Conservation (phyloP, 2,888 invertebrate species). For the Prenolepis imparis region DNA sequence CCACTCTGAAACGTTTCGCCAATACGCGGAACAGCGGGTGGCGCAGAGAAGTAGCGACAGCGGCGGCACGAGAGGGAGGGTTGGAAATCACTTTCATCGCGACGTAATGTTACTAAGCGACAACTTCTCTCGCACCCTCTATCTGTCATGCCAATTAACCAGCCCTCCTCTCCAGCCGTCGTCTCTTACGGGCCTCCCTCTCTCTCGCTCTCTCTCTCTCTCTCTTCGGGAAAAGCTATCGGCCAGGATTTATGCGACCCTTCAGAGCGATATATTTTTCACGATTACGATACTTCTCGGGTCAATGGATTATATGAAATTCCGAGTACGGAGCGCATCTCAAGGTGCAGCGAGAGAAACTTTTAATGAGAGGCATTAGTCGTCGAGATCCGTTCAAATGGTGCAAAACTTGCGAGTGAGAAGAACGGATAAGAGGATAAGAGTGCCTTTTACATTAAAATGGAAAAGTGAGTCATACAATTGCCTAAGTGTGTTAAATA, state of each 20-base stretch:
- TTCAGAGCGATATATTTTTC: slow-evolving; percentile 64
- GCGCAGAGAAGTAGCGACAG: slow-evolving; percentile 36
- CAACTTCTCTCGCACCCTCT: slow-evolving; percentile 83
- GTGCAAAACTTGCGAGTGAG: slow-evolving; percentile 48
- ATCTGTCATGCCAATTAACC: slow-evolving; percentile 83
- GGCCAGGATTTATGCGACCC: slow-evolving; percentile 61
- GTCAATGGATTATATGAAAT: slow-evolving; percentile 56
- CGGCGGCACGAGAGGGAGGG: slow-evolving; percentile 58
- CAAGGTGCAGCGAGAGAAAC: slow-evolving; percentile 54
- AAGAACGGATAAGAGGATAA: slow-evolving; percentile 28
- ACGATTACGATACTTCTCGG: slow-evolving; percentile 61
- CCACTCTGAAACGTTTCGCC: slow-evolving; percentile 59
- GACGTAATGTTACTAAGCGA: slow-evolving; percentile 83
- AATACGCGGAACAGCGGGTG: slow-evolving; percentile 57
- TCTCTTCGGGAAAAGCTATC: slow-evolving; percentile 21
- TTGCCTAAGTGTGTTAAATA: slow-evolving; percentile 26
- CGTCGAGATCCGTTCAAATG: slow-evolving; percentile 51
- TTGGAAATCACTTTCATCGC: slow-evolving; percentile 81
- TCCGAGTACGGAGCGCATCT: slow-evolving; percentile 47
- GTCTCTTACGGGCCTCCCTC: slow-evolving; percentile 56
- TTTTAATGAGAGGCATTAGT: slow-evolving; percentile 54
- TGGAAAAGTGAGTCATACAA: slow-evolving; percentile 31
- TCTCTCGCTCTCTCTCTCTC: neutral
- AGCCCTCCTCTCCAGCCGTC: slow-evolving; percentile 69
- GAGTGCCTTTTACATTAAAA: slow-evolving; percentile 45